These are phyloP conservation scores for Etheostoma perlongum DNA, from an alignment of 2,797 vertebrate species.

Conservation along the genomic window DNA sequence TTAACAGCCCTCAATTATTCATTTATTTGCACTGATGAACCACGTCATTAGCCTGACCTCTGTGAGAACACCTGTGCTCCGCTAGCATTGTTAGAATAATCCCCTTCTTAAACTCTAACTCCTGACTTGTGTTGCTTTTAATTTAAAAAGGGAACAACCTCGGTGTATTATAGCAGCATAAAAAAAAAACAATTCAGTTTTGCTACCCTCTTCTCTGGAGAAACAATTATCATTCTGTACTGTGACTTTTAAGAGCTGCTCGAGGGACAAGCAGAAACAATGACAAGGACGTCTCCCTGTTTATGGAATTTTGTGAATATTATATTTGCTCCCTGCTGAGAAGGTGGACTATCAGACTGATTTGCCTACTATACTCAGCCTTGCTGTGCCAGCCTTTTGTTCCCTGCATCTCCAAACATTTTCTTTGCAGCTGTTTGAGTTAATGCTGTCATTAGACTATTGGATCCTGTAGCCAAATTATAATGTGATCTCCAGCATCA, in stretches of 20 bases:
- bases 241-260: slow-evolving; percentile 75
- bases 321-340: slow-evolving; percentile 67
- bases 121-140: slow-evolving; percentile 46
- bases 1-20: slow-evolving; percentile 68
- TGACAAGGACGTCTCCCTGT: slow-evolving; percentile 63
- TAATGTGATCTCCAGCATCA: slow-evolving; percentile 81
- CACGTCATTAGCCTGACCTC: slow-evolving; percentile 56
- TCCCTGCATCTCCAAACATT: slow-evolving; percentile 71
- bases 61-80: slow-evolving; percentile 51
- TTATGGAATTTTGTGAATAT: slow-evolving; percentile 71
- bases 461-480: slow-evolving; percentile 83
- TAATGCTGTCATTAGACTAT: slow-evolving; percentile 80
- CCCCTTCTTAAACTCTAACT: slow-evolving; percentile 24
- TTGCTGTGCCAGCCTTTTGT: slow-evolving; percentile 41
- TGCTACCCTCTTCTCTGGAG: slow-evolving; percentile 56
- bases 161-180: slow-evolving; percentile 26
- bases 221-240: slow-evolving; percentile 75
- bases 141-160: slow-evolving; percentile 52
- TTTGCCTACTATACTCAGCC: slow-evolving; percentile 39
- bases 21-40: slow-evolving; percentile 66
- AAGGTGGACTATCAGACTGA: slow-evolving; percentile 55
- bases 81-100: slow-evolving; percentile 37
- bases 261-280: slow-evolving; percentile 61
- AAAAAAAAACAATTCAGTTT: slow-evolving; percentile 28
- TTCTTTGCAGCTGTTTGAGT: slow-evolving; percentile 78